A percentile compares a stretch with the other conserved stretches of the same genome.
Evolutionary conservation across 2,113 vertebrate species (phyloP).

Genomic region (Grammomys surdaster): DNA sequence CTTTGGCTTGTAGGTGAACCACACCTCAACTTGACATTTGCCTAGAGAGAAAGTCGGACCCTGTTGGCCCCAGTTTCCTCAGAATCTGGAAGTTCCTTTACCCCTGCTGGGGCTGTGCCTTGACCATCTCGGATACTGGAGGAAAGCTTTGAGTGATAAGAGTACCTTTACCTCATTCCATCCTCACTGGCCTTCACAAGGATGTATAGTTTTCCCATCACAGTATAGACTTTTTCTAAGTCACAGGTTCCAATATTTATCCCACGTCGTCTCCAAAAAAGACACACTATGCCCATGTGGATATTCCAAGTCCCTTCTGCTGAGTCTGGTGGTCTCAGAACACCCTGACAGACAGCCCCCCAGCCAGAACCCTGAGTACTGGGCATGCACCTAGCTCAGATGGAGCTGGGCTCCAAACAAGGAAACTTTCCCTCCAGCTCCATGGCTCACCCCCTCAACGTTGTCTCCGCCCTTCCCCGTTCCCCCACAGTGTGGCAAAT

Average conservation of each 20-base stretch:
- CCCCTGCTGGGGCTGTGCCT: fast-evolving
- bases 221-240: not conserved
- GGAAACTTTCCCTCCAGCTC: not conserved
- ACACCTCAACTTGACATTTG: not conserved
- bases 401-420: not conserved
- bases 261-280: not conserved
- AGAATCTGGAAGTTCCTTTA: not conserved
- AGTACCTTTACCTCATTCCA: too few relatives aligned
- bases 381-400: not conserved
- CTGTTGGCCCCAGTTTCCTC: not conserved
- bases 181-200: not conserved
- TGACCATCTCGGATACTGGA: not conserved
- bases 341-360: not conserved
- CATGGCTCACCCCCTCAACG: conserved; percentile 29
- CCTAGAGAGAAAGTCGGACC: not conserved
- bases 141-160: not conserved
- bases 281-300: too few relatives aligned
- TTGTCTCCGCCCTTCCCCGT: conserved; percentile 33
- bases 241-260: not conserved
- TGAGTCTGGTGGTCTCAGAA: fast-evolving
- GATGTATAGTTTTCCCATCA: too few relatives aligned
- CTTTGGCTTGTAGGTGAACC: not conserved
- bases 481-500: conserved; percentile 69
- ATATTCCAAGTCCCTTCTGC: fast-evolving
- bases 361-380: not conserved